These are phyloP conservation scores for Andrena bucephala DNA, from an alignment of 2,888 invertebrate genomes.

Conservation along the genomic window DNA sequence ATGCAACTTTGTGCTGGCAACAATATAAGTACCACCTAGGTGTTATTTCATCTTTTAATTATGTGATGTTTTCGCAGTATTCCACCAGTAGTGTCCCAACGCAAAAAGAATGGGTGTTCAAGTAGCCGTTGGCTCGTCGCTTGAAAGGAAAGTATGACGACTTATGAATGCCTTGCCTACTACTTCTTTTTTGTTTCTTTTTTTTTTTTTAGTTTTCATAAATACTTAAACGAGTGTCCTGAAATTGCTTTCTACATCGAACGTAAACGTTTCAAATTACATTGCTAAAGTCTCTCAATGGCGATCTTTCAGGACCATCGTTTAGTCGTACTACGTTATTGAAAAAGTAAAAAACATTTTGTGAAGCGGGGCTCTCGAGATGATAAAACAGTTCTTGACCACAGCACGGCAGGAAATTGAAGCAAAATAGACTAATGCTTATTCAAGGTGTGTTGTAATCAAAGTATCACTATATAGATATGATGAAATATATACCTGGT, in stretches of 20 bases:
- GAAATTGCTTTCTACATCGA: constrained; percentile 56
- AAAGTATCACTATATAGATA: constrained; percentile 25
- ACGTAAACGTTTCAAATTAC: constrained; percentile 42
- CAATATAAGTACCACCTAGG: constrained; percentile 71
- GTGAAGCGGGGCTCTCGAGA: constrained; percentile 59
- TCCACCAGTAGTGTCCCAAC: constrained; percentile 81
- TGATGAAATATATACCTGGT: constrained; percentile 79
- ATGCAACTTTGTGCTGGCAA: constrained; percentile 65
- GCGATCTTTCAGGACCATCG: constrained; percentile 65
- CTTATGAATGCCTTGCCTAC: constrained; percentile 78
- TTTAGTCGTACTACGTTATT: constrained; percentile 49
- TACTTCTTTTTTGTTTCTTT: constrained; percentile 35
- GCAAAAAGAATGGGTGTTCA: constrained; percentile 83
- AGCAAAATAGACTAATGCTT: constrained; percentile 58
- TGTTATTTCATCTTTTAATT: constrained; percentile 75
- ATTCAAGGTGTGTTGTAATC: constrained; percentile 29
- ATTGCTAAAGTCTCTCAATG: constrained; percentile 20
- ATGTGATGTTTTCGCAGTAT: constrained; percentile 79
- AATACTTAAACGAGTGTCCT: constrained; percentile 68
- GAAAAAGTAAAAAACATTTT: constrained; percentile 42
- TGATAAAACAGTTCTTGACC: constrained; percentile 56
- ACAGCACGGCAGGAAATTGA: constrained; percentile 60
- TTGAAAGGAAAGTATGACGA: constrained; percentile 84
- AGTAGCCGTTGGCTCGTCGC: constrained; percentile 83
- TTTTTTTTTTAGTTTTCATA: constrained; percentile 35